Evolutionary conservation across 2,797 vertebrate species (phyloP).

Genomic region (Anolis apletophallus): DNA sequence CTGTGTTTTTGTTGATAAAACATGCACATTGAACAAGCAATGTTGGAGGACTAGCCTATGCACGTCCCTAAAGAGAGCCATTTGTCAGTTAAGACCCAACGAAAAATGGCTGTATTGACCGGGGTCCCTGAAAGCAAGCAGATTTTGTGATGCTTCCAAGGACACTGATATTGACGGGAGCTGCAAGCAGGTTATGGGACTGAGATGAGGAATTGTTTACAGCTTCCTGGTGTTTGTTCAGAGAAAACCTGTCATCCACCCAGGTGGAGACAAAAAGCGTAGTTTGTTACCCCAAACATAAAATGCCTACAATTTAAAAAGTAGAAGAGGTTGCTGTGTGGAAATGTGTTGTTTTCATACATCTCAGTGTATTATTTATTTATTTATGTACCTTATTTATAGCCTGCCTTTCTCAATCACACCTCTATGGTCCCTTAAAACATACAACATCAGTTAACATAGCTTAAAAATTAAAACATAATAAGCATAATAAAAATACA

Average conservation of each 20-base stretch:
- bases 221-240: neutral
- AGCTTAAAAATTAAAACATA: no score
- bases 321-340: neutral
- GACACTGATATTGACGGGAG: neutral
- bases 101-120: neutral
- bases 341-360: neutral
- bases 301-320: neutral
- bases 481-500: no score
- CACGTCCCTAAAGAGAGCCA: accelerated
- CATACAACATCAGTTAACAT: no score
- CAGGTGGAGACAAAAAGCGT: neutral
- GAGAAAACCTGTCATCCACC: neutral
- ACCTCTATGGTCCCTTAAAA: no score
- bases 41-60: neutral
- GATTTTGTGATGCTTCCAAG: neutral
- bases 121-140: neutral
- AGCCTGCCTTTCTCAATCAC: no score
- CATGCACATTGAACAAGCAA: accelerated
- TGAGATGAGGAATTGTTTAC: neutral
- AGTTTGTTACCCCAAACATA: neutral
- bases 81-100: neutral
- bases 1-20: neutral
- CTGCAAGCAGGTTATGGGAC: no score
- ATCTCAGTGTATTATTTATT: no score
- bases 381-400: no score